These are phyloP conservation scores for Lysiphlebus fabarum DNA, from an alignment of 1,140 invertebrate species.

Conservation along the genomic window DNA sequence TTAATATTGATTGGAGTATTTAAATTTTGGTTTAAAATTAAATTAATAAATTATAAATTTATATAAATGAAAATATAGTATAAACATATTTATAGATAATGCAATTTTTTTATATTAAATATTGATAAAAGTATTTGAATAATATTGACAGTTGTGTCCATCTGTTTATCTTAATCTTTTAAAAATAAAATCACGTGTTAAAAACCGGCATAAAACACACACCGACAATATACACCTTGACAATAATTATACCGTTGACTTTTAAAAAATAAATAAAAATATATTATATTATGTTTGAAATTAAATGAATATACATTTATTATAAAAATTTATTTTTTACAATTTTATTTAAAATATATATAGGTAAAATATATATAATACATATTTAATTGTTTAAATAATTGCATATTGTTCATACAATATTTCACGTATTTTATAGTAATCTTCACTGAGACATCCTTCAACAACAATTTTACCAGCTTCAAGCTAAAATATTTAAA, in stretches of 20 bases:
- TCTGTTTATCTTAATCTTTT: not conserved
- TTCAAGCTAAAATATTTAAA: conserved; percentile 70
- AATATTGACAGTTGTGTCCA: conserved; percentile 32
- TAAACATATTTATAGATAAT: no score
- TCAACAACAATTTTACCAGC: conserved; percentile 89
- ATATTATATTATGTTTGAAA: no score
- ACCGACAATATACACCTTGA: conserved; percentile 16
- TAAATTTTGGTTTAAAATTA: no score
- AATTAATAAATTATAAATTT: not conserved
- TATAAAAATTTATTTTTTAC: no score
- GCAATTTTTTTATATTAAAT: no score
- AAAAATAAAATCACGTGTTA: conserved; percentile 28
- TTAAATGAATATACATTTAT: no score
- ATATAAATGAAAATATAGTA: conserved; percentile 18
- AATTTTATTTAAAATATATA: no score
- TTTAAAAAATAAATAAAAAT: no score
- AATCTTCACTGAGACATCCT: conserved; percentile 91
- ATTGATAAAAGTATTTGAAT: conserved; percentile 46
- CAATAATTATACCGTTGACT: not conserved
- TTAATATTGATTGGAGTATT: no score
- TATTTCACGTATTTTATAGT: conserved; percentile 89
- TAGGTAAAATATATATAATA: no score
- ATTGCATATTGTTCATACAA: conserved; percentile 98
- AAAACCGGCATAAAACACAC: conserved; percentile 15
- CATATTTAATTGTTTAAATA: conserved; percentile 67